Percentiles rank a stretch among this genome's conserved stretches.
Evolutionary conservation across 2,888 invertebrate genomes (phyloP).

Genomic region (Rhagium mordax): DNA sequence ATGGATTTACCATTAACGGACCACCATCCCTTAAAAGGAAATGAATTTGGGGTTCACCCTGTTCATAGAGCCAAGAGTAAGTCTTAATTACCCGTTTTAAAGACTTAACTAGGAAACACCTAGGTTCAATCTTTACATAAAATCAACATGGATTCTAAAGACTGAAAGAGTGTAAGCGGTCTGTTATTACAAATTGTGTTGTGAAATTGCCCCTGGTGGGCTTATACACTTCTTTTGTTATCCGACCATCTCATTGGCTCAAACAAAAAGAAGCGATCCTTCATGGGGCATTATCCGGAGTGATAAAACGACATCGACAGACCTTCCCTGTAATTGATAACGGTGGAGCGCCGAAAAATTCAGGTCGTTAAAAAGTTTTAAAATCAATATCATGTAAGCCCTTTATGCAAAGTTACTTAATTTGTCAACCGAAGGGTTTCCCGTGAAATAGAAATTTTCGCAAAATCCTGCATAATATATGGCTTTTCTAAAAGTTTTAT

Average conservation of each 20-base stretch:
- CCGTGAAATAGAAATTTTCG: slow-evolving; percentile 25
- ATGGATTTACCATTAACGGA: no score
- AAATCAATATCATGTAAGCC: slow-evolving; percentile 36
- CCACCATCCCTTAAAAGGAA: no score
- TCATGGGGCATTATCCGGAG: slow-evolving; percentile 8
- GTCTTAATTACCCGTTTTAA: no score
- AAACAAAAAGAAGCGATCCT: slow-evolving; percentile 9
- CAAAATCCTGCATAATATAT: slow-evolving; percentile 29
- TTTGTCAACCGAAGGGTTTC: slow-evolving; percentile 35
- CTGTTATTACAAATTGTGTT: not conserved
- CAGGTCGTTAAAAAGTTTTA: slow-evolving; percentile 48
- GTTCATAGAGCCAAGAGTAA: no score
- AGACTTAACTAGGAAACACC: no score
- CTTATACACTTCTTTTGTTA: not conserved
- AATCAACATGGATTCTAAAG: not conserved
- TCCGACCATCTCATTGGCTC: not conserved
- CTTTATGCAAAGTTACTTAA: slow-evolving; percentile 44
- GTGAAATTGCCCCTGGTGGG: not conserved
- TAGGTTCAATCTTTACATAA: no score
- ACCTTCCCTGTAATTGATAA: slow-evolving; percentile 47
- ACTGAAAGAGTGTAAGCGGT: not conserved
- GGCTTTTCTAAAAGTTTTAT: slow-evolving; percentile 23
- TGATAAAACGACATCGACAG: slow-evolving; percentile 45
- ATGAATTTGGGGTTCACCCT: no score
- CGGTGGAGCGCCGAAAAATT: slow-evolving; percentile 47